Percentiles rank a stretch among this genome's conserved stretches.
Conservation (phyloP, 1,140 invertebrate species). For the Drosophila tristis region DNA sequence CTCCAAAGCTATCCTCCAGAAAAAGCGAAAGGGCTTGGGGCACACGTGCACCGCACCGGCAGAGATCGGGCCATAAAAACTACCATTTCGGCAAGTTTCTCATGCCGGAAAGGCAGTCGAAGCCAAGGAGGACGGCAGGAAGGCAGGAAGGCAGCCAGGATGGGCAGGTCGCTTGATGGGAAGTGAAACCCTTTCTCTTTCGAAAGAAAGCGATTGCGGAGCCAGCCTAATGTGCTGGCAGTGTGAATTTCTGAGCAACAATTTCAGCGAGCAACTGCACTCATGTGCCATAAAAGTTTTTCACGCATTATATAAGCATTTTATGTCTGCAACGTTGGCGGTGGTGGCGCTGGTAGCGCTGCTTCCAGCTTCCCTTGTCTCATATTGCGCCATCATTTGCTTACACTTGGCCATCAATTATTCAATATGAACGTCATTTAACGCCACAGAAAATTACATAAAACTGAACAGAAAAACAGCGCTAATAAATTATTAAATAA, state of each 20-base stretch:
- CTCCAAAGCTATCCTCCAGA: slow-evolving; percentile 59
- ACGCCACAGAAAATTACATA: slow-evolving; percentile 59
- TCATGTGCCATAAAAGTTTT: slow-evolving; percentile 62
- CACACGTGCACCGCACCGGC: slow-evolving; percentile 58
- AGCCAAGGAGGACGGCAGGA: not conserved
- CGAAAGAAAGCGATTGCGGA: slow-evolving; percentile 67
- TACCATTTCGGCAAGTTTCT: slow-evolving; percentile 76
- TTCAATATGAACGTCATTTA: slow-evolving; percentile 64
- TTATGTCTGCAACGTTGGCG: slow-evolving; percentile 8
- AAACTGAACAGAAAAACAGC: slow-evolving; percentile 48
- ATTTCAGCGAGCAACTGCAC: slow-evolving; percentile 60
- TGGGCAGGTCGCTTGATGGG: too few relatives aligned
- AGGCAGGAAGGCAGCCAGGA: slow-evolving; percentile 4
- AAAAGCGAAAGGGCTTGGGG: slow-evolving; percentile 77
- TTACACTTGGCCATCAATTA: slow-evolving; percentile 72
- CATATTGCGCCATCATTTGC: slow-evolving; percentile 61
- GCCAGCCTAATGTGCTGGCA: slow-evolving; percentile 2
- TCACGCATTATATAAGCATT: slow-evolving; percentile 67
- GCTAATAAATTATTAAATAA: slow-evolving; percentile 76
- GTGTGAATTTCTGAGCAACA: slow-evolving; percentile 47
- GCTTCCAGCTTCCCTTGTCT: slow-evolving; percentile 30
- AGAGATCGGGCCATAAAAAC: slow-evolving; percentile 66
- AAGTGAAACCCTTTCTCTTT: slow-evolving; percentile 79
- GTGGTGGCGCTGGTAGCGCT: not conserved
- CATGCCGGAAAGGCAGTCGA: slow-evolving; percentile 29